Evolutionary conservation across 2,797 vertebrate genomes (phyloP).

Genomic region (Setipinna tenuifilis): DNA sequence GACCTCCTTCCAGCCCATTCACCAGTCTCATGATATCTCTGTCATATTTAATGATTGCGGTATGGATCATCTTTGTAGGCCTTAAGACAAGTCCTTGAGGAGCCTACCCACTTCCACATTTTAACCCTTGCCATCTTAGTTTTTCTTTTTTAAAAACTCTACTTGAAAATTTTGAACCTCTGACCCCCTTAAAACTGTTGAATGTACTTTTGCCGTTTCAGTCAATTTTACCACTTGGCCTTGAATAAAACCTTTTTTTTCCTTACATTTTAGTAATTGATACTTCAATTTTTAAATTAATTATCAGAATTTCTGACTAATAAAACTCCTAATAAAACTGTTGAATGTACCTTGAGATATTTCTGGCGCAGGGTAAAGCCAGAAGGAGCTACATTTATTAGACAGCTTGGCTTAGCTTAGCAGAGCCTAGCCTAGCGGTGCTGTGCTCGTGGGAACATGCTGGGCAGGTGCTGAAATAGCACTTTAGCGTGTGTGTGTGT

Average conservation of each 20-base stretch:
- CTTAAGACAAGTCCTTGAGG: neutral
- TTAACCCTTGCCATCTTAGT: neutral
- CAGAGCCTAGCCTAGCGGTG: too few relatives aligned
- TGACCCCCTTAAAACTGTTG: too few relatives aligned
- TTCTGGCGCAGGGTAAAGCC: neutral
- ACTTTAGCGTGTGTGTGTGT: too few relatives aligned
- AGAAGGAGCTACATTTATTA: neutral
- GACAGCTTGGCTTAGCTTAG: neutral
- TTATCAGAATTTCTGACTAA: neutral
- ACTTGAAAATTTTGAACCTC: neutral
- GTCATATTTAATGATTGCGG: neutral
- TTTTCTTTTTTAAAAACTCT: neutral
- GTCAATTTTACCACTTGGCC: too few relatives aligned
- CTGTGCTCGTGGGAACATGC: neutral
- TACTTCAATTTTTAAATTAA: too few relatives aligned
- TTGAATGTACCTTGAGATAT: neutral
- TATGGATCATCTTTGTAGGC: neutral
- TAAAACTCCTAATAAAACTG: neutral
- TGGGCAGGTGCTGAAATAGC: slow-evolving; percentile 15
- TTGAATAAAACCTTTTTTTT: too few relatives aligned
- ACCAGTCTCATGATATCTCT: neutral
- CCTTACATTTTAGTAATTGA: too few relatives aligned
- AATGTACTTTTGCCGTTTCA: too few relatives aligned
- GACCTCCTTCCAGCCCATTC: neutral
- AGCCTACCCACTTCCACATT: neutral